Evolutionary conservation across 30 jellyfish, hydroid and myxozoan species (phyloP).

Genomic region (Aurelia aurita complex sp. Pacific): DNA sequence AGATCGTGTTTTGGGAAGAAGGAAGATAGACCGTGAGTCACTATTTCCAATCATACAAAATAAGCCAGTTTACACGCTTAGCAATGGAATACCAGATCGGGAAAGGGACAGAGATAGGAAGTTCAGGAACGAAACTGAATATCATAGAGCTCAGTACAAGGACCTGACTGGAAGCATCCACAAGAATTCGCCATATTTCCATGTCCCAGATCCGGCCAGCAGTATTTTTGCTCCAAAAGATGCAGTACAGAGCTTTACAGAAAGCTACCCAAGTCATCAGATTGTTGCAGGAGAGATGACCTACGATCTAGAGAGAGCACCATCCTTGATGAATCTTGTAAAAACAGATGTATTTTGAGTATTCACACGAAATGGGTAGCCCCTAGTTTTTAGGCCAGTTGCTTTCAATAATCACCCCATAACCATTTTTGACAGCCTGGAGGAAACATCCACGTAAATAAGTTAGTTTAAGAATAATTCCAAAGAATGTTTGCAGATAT

Average conservation of each 20-base stretch:
- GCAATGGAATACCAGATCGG: conserved; percentile 69
- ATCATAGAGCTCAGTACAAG: conserved; percentile 69
- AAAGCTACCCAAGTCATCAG: conserved; percentile 64
- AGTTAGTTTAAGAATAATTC: too few species aligned
- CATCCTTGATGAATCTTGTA: conserved; percentile 35
- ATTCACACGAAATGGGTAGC: not conserved
- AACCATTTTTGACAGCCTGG: too few species aligned
- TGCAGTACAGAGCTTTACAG: not conserved
- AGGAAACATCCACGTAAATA: too few species aligned
- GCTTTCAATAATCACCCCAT: not conserved
- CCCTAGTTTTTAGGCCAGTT: not conserved
- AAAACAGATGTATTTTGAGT: conserved; percentile 22
- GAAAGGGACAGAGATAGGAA: conserved; percentile 66
- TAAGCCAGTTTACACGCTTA: conserved; percentile 71
- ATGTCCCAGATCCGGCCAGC: conserved; percentile 70
- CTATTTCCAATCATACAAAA: conserved; percentile 79
- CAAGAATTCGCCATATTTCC: conserved; percentile 44
- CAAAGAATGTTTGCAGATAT: too few species aligned
- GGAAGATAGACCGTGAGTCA: conserved; percentile 76
- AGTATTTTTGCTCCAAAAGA: conserved; percentile 35
- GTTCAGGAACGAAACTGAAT: conserved; percentile 30
- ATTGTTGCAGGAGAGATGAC: conserved; percentile 65
- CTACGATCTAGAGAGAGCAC: conserved; percentile 44
- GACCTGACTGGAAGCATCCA: conserved; percentile 83
- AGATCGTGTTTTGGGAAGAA: conserved; percentile 75